phyloP scores from a whole-genome alignment of 2,888 invertebrate genomes.

The Acanthoscelides obtectus region DNA sequence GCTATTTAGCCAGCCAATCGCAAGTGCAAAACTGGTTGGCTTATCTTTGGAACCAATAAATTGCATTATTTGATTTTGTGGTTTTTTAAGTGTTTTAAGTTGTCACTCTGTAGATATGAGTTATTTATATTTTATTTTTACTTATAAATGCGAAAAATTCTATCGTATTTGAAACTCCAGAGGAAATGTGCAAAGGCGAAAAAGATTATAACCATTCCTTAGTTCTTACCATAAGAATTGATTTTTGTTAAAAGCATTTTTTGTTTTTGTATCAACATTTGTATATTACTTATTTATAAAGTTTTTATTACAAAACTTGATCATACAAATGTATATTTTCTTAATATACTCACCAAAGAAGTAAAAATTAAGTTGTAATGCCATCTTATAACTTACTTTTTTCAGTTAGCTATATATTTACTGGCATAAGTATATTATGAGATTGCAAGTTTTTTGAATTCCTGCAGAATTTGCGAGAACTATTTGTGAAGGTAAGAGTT shows the following conservation, averaged over 20 bases:
- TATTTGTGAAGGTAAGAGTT: not conserved
- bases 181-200: not conserved
- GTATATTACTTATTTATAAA: conserved; percentile 43
- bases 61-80: no score
- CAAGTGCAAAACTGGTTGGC: no score
- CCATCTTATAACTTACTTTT: conserved; percentile 34
- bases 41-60: no score
- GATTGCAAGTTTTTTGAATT: not conserved
- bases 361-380: conserved; percentile 37
- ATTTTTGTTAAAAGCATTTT: conserved; percentile 31
- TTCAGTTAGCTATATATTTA: conserved; percentile 23
- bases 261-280: conserved; percentile 40
- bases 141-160: not conserved
- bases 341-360: conserved; percentile 46
- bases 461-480: not conserved
- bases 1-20: no score
- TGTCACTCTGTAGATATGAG: not conserved
- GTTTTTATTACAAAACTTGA: conserved; percentile 47
- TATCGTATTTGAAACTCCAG: not conserved
- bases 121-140: not conserved
- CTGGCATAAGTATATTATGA: conserved; percentile 12
- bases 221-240: not conserved
- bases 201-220: not conserved
- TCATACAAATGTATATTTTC: conserved; percentile 45
- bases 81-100: no score